Evolutionary conservation across 2,797 vertebrate species (phyloP), one percentile per base, ranked within the genome.

Genomic region (Phoebastria nigripes): DNA sequence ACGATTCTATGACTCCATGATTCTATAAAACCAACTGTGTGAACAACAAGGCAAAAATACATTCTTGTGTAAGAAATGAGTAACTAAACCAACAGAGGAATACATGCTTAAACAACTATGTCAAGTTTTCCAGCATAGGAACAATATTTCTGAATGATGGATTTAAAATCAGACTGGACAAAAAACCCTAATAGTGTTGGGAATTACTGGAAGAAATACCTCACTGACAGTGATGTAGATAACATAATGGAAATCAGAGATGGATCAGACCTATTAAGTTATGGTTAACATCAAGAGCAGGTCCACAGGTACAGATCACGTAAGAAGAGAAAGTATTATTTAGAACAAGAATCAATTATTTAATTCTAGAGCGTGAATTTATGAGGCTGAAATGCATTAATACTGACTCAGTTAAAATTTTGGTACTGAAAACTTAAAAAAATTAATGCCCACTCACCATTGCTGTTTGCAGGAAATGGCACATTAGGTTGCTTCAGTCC

Each of bases 401-500:
- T 1, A 15, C 1, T 33, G 28, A 47, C 33, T 51, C 42, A 69
- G 72, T 49, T 61, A 33, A 37, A 66, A 62, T 15, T 3, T 6
- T 42, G 37, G 33, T 49, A 20, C 47, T 2, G 12, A 33, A 26
- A 55, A 35, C 20, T 2, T 4, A 5, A 5, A 37, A 54, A 54
- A 29, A 47, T 4, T 16, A 3, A 81, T 33, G 77, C 47, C 56
- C 55, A 93, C 98, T 98, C 97, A 99, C 99, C 99, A 59, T 98
- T 98, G 97, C 98, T 98, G 94, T 97, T 97, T 55, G 98, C 97
- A 89, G 98, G 98, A 97, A 99, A 99, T 9, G 98, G 98, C 67
- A 98, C 96, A 29, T 90, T 97, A 81, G 98, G 98, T 25, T 98
- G 98, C 96, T 98, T 98, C 96, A 98, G 98, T 25, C 98, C 98